Evolutionary conservation across 2,113 vertebrate genomes (phyloP).

Genomic region (Myodes glareolus): DNA sequence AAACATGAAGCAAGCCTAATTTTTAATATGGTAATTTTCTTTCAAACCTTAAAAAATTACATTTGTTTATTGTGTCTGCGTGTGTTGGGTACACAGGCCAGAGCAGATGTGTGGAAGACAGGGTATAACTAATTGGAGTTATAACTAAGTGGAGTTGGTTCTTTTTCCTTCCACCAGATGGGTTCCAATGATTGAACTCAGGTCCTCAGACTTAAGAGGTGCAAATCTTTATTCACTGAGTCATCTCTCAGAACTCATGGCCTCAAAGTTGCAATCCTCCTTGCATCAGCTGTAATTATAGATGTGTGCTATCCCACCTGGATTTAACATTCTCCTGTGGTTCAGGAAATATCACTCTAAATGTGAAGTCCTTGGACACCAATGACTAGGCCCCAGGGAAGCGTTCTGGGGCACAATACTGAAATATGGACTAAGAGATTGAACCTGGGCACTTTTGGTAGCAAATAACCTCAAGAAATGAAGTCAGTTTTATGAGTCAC

Average conservation of each 20-base stretch:
- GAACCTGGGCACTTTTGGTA: neutral
- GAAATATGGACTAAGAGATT: slow-evolving; percentile 29
- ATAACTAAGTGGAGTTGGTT: neutral
- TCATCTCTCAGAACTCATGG: neutral
- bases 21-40: neutral
- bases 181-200: neutral
- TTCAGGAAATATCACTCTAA: slow-evolving; percentile 44
- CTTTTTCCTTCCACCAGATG: neutral
- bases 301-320: neutral
- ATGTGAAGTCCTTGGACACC: neutral
- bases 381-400: neutral
- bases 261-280: neutral
- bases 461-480: neutral
- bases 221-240: neutral
- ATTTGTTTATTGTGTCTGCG: neutral
- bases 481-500: neutral
- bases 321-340: slow-evolving; percentile 8
- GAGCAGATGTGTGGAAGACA: neutral
- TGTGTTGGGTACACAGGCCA: neutral
- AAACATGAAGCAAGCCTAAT: slow-evolving; percentile 20
- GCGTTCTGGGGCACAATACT: neutral
- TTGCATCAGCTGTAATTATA: neutral
- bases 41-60: neutral
- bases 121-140: neutral
- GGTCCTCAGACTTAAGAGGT: neutral